phyloP scores from a whole-genome alignment of 92 coral and sea anemone genomes.

The Anthopleura xanthogrammica region DNA sequence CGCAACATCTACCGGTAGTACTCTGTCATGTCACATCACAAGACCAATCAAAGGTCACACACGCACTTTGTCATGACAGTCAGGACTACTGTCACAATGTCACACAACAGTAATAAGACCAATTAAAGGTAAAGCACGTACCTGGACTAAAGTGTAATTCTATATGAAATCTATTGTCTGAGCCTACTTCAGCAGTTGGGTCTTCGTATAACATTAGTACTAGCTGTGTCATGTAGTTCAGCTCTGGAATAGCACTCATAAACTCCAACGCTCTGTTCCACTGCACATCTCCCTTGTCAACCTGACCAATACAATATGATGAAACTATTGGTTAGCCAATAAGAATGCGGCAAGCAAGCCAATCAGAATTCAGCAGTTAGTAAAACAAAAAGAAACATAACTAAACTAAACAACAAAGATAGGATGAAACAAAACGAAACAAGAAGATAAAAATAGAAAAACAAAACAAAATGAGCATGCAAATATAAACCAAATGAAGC shows the following conservation, averaged over 20 bases:
- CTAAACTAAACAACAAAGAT: too few species aligned
- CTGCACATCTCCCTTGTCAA: constrained; percentile 58
- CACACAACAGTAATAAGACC: not conserved
- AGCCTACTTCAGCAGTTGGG: constrained; percentile 80
- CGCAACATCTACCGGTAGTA: too few species aligned
- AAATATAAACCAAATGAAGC: too few species aligned
- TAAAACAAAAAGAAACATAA: too few species aligned
- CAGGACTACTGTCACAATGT: not conserved
- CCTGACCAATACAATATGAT: constrained; percentile 27
- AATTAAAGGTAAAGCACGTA: not conserved
- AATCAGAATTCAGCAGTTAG: not conserved
- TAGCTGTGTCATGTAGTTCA: constrained; percentile 96
- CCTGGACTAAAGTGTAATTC: constrained; percentile 95
- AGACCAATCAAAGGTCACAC: not conserved
- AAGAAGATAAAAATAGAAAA: too few species aligned
- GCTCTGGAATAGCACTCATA: constrained; percentile 79
- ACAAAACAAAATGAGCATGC: too few species aligned
- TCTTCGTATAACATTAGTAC: constrained; percentile 95
- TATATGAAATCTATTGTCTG: constrained; percentile 83
- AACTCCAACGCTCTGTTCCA: constrained; percentile 90
- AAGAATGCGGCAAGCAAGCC: not conserved
- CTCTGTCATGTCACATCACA: too few species aligned
- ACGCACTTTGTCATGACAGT: not conserved
- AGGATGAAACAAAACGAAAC: not conserved
- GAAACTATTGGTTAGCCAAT: not conserved